Conservation (phyloP, 2,888 invertebrate species). For the Cryptocephalus primarius region DNA sequence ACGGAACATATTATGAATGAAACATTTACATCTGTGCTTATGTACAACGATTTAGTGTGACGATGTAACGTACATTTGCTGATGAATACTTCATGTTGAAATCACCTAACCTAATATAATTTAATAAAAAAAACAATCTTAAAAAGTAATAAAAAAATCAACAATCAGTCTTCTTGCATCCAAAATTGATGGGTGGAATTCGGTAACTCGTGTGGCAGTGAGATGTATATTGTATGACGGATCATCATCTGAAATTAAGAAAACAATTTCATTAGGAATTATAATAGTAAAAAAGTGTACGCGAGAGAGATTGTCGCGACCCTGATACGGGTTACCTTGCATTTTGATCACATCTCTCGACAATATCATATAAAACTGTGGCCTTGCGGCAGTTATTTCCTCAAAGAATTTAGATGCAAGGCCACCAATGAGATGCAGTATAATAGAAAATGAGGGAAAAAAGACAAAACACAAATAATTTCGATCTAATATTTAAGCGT, state of each 20-base stretch:
- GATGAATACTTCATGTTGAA: slow-evolving; percentile 15
- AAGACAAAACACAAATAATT: slow-evolving; percentile 7
- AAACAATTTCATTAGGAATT: slow-evolving; percentile 5
- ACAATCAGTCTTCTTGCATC: slow-evolving; percentile 40
- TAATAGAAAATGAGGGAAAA: slow-evolving; percentile 5
- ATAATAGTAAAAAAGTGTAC: slow-evolving; percentile 12
- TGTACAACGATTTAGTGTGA: slow-evolving; percentile 8
- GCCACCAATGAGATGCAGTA: slow-evolving; percentile 10
- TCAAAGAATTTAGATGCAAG: slow-evolving; percentile 12
- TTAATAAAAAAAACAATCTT: slow-evolving; percentile 35
- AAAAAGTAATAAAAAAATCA: slow-evolving; percentile 35
- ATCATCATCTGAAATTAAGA: slow-evolving; percentile 28
- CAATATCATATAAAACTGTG: slow-evolving; percentile 6
- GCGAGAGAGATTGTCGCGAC: slow-evolving; percentile 8
- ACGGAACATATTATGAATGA: slow-evolving; percentile 17
- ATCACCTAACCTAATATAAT: slow-evolving; percentile 36
- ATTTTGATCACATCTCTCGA: slow-evolving; percentile 2
- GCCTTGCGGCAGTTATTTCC: slow-evolving; percentile 8
- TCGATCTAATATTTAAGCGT: slow-evolving; percentile 1
- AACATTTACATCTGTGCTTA: slow-evolving; percentile 9
- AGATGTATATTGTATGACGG: slow-evolving; percentile 16
- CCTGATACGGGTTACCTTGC: slow-evolving; percentile 22
- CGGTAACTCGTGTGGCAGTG: slow-evolving; percentile 40
- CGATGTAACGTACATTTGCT: slow-evolving; percentile 5
- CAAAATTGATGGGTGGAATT: slow-evolving; percentile 29